Conservation (phyloP, 2,797 vertebrate genomes). For the Acanthurus tractus region DNA sequence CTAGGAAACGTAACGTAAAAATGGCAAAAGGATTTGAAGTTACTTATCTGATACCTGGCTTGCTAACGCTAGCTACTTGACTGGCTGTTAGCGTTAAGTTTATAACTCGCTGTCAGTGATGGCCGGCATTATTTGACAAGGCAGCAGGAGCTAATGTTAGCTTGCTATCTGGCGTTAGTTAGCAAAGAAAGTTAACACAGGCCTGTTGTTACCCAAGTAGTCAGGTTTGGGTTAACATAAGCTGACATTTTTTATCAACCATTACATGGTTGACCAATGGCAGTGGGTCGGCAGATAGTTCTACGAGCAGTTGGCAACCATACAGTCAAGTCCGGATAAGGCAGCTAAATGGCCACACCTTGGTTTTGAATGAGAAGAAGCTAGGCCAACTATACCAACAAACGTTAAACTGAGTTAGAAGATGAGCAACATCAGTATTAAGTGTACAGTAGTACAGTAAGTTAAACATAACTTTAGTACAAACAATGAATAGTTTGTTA, state of each 20-base stretch:
- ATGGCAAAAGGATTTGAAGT: slow-evolving; percentile 31
- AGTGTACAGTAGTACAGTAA: not conserved
- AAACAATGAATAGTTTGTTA: not conserved
- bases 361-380: slow-evolving; percentile 77
- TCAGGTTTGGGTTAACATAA: slow-evolving; percentile 37
- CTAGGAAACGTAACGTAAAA: not conserved
- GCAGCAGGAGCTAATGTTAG: slow-evolving; percentile 69
- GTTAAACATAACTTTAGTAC: slow-evolving; percentile 5
- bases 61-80: slow-evolving; percentile 69
- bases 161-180: slow-evolving; percentile 58
- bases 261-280: slow-evolving; percentile 17
- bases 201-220: slow-evolving; percentile 58
- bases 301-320: slow-evolving; percentile 43
- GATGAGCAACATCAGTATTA: slow-evolving; percentile 1
- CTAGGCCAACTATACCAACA: slow-evolving; percentile 61
- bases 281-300: slow-evolving; percentile 24
- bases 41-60: slow-evolving; percentile 48
- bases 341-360: slow-evolving; percentile 83
- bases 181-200: slow-evolving; percentile 72
- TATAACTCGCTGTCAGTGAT: slow-evolving; percentile 75
- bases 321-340: slow-evolving; percentile 62
- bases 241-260: slow-evolving; percentile 36
- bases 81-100: slow-evolving; percentile 74
- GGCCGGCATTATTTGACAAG: slow-evolving; percentile 77
- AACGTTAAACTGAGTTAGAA: slow-evolving; percentile 27